Evolutionary conservation across 2,797 vertebrate species (phyloP).

Genomic region (Pelodytes ibericus): DNA sequence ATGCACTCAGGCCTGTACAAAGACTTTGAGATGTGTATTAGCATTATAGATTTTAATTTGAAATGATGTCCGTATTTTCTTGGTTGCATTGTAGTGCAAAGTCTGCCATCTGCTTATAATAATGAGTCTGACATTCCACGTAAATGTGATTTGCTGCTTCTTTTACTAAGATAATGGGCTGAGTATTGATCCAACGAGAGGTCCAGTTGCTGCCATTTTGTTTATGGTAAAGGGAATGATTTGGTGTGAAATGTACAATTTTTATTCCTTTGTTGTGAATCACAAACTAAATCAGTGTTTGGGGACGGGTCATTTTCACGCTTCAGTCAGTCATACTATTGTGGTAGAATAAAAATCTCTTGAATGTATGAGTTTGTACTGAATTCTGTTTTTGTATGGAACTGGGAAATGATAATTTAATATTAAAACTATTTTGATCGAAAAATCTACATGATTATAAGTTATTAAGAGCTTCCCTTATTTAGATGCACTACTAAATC

Average conservation of each 20-base stretch:
- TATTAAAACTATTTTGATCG: no score
- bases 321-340: constrained; percentile 19
- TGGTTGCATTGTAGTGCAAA: constrained; percentile 80
- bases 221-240: constrained; percentile 76
- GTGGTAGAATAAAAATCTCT: neutral
- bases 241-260: constrained; percentile 59
- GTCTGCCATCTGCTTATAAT: constrained; percentile 93
- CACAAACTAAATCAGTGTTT: constrained; percentile 37
- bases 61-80: constrained; percentile 89
- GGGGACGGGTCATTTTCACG: constrained; percentile 20
- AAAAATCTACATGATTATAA: no score
- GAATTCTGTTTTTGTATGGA: neutral
- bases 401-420: no score
- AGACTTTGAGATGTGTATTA: constrained; percentile 83
- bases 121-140: constrained; percentile 90
- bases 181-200: constrained; percentile 89
- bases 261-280: constrained; percentile 47
- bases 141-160: constrained; percentile 88
- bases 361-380: neutral
- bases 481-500: no score
- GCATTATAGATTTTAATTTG: constrained; percentile 98
- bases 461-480: no score
- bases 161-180: constrained; percentile 86
- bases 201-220: constrained; percentile 79
- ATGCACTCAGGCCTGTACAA: constrained; percentile 72